Evolutionary conservation across 2,113 vertebrate species (phyloP).

Genomic region (Enhydra lutris): DNA sequence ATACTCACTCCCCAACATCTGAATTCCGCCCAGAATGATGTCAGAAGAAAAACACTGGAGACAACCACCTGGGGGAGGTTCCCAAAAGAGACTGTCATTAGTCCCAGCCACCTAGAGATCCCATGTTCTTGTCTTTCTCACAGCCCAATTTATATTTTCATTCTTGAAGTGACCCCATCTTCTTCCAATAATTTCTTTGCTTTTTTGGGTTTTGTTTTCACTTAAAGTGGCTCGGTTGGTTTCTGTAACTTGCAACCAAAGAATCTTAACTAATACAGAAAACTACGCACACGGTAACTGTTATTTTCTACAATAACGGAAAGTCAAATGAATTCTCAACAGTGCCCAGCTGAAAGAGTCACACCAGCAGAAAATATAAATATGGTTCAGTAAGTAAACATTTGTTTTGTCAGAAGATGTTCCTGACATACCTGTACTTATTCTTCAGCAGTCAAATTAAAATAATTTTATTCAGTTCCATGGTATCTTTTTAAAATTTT

Average conservation of each 20-base stretch:
- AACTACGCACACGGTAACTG: neutral
- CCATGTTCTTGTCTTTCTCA: neutral
- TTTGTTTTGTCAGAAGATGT: neutral
- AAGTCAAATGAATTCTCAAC: neutral
- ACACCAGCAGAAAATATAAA: neutral
- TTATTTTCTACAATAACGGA: neutral
- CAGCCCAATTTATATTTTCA: neutral
- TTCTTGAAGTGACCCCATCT: neutral
- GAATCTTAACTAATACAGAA: neutral
- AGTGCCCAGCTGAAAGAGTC: neutral
- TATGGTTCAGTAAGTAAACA: neutral
- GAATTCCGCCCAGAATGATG: neutral
- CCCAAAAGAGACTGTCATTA: neutral
- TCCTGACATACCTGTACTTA: neutral
- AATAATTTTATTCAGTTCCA: neutral
- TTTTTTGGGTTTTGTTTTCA: neutral
- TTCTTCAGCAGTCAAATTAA: neutral
- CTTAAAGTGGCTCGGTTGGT: neutral
- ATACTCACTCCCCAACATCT: neutral
- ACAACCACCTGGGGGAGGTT: neutral
- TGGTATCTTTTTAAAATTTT: neutral
- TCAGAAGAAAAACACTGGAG: neutral
- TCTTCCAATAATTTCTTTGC: neutral
- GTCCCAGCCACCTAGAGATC: neutral
- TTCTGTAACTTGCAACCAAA: conserved; percentile 10